A percentile compares a stretch with the other conserved stretches of the same genome.
These are phyloP conservation scores for Cuculus canorus DNA, from an alignment of 2,797 vertebrate genomes.

Conservation along the genomic window DNA sequence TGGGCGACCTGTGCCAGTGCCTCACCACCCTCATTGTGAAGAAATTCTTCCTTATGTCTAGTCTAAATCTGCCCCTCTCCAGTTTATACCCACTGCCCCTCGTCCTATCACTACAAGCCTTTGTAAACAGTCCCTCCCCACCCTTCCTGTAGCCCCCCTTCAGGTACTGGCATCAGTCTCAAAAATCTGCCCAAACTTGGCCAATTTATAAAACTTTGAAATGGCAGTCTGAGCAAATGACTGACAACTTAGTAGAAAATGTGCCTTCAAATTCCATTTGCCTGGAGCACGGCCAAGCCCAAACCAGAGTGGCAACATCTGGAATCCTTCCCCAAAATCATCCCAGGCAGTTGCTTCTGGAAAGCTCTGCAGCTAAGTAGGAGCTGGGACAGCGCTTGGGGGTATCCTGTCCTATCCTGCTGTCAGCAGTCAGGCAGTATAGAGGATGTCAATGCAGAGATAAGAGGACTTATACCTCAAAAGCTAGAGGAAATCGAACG, in stretches of 20 bases:
- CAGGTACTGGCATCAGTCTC: not conserved
- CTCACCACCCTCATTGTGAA: too few species aligned
- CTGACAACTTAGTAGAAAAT: not conserved
- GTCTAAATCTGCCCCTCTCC: too few species aligned
- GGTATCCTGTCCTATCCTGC: not conserved
- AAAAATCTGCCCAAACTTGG: not conserved
- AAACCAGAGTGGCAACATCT: not conserved
- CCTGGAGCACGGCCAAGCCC: accelerated
- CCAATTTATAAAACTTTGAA: not conserved
- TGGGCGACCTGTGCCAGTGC: too few species aligned
- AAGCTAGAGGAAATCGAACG: not conserved
- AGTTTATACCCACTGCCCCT: too few species aligned
- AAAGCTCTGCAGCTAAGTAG: not conserved
- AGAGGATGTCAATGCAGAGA: not conserved
- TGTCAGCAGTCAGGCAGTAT: not conserved
- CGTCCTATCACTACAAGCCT: too few species aligned
- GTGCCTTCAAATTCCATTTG: not conserved
- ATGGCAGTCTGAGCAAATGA: not conserved
- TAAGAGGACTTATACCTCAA: not conserved
- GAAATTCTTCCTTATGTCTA: too few species aligned
- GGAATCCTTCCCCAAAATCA: not conserved
- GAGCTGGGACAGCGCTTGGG: not conserved
- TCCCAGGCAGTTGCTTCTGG: not conserved
- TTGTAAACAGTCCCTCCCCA: too few species aligned
- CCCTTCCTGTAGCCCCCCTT: too few species aligned